Evolutionary conservation across 2,113 vertebrate species (phyloP), one percentile per base, ranked within the genome.

Genomic region (Chaetura pelagica): DNA sequence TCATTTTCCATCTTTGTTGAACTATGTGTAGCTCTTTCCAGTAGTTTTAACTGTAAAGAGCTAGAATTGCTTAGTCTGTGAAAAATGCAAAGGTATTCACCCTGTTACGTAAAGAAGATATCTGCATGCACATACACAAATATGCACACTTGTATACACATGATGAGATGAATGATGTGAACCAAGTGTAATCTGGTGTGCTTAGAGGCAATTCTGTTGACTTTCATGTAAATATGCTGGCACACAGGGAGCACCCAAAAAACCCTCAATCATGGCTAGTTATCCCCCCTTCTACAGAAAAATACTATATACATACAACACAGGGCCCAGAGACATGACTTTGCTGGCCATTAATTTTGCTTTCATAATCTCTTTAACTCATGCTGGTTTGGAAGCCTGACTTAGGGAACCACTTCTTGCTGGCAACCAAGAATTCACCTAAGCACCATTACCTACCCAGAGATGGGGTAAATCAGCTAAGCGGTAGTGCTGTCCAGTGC

Each of bases 131-230:
- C 22, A 61, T 29, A 51, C n/a, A 67, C 4, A 76, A 57, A 87
- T 11, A 57, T 0, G 0, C n/a, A 64, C 22, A 20, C 44, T 49
- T 35, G 46, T 15, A n/a, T 2, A 32, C 13, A 22, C 19, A 66
- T 19, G n/a, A n/a, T n/a, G n/a, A 94, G 89, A 94, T 84, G 83
- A 93, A 92, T 87, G 74, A 93, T 85, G 81, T 91, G 88, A 97
- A 96, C 83, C 87, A 90, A 93, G 96, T 68, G 81, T 95, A 93
- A 90, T 90, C 79, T 86, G 85, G 75, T 68, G 83, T 0, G 14
- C 73, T 90, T 12, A 81, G 64, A 91, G 82, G 87, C 85, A 94
- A 71, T 62, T 80, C 87, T 77, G 85, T 52, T 93, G 79, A 91
- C 79, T 94, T 94, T 57, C 87, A 84, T 54, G 83, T 78, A 86